phyloP scores from a whole-genome alignment of 2,113 vertebrate genomes.

The Puffinus mauretanicus region DNA sequence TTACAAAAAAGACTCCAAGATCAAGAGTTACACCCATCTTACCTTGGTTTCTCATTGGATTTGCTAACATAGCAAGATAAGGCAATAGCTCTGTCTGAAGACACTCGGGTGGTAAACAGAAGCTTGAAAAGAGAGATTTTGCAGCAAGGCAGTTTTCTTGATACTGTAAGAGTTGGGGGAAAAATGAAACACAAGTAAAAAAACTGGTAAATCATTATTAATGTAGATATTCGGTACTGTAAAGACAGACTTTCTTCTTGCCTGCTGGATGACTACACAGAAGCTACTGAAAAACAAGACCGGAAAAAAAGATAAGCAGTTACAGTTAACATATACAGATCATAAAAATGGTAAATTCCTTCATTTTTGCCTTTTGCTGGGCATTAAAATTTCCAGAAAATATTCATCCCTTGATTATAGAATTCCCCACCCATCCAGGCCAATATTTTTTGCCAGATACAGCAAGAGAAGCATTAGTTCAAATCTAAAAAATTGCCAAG shows the following conservation, averaged over 20 bases:
- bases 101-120: slow-evolving; percentile 84
- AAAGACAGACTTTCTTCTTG: not conserved
- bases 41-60: slow-evolving; percentile 93
- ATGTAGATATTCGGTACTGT: not conserved
- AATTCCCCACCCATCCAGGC: not conserved
- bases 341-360: not conserved
- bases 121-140: slow-evolving; percentile 87
- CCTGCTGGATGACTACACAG: not conserved
- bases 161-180: slow-evolving; percentile 69
- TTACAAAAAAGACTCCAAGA: not conserved
- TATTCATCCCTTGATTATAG: not conserved
- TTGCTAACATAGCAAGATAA: slow-evolving; percentile 86
- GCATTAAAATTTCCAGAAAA: not conserved
- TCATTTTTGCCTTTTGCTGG: not conserved
- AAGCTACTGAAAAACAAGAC: not conserved
- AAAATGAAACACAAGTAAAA: not conserved
- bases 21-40: not conserved
- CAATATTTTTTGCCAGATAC: not conserved
- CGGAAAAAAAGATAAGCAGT: not conserved
- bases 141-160: slow-evolving; percentile 88
- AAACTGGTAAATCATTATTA: not conserved
- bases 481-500: not conserved
- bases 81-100: slow-evolving; percentile 92
- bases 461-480: not conserved
- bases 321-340: not conserved